Base-by-base conservation (phyloP, 2,888 invertebrate genomes). In the Scaptomyza reducta region DNA sequence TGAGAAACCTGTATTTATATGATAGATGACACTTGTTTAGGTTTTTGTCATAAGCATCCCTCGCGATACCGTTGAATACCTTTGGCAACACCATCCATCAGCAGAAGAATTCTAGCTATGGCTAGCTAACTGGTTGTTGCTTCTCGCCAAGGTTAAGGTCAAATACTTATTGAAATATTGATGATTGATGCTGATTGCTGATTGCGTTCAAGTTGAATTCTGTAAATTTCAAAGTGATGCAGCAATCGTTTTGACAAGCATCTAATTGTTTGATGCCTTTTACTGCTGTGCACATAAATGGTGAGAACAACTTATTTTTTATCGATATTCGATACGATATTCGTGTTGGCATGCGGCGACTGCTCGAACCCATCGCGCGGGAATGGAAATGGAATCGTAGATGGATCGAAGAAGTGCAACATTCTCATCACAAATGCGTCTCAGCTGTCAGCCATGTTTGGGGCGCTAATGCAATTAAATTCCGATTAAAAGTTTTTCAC, bases 401-500 rank as follows among this genome's bases (percentile, higher is more conserved):
- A 65, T 72, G 55, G 51, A 42, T 53, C 22, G 42, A 40, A 53
- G 22, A 18, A 55, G 59, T 72, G 57, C 29, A 40, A 40, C 57
- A 22, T 18, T 41, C 38, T 51, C 38, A 14, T 56, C 41, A 41
- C 45, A 57, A 47, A 54, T 45, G 69, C 72, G 51, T 51, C 61
- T 56, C 61, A 81, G 63, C 68, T 62, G 82, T 82, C 76, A 54
- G 69, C 79, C 87, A 76, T 69, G 68, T 84, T 63, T 46, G 87
- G 87, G 61, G n/a, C n/a, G n/a, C 58, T 71, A 73, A 79, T 77
- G 80, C 74, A 88, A 88, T 88, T 88, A 89, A 88, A 82, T 77
- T 78, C 70, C 84, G 76, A 89, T 89, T 89, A 89, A 89, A 89
- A 78, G 79, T 77, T 71, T 77, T 87, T 40, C 82, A 74, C 89